Evolutionary conservation across 2,113 vertebrate species (phyloP).

Genomic region (Paedocypris sp.): DNA sequence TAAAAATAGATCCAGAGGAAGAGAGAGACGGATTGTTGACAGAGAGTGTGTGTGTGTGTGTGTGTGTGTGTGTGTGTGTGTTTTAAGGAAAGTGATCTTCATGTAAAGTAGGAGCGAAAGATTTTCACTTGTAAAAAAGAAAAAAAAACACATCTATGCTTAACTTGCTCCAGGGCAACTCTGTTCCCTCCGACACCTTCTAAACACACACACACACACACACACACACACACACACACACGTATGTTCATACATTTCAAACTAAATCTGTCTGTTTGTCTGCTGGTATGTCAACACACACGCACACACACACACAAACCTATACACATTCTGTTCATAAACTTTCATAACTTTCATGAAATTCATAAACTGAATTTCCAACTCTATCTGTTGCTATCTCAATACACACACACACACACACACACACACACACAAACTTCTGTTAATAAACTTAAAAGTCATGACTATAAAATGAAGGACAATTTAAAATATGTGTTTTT

Average conservation of each 20-base stretch:
- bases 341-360: no score
- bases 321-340: no score
- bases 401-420: no score
- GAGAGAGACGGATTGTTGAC: constrained; percentile 27
- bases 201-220: constrained; percentile 26
- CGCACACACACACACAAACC: no score
- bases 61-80: constrained; percentile 10
- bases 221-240: not conserved
- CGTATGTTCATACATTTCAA: not conserved
- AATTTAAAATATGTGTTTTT: no score
- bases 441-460: no score
- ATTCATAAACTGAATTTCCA: no score
- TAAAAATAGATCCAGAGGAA: constrained; percentile 24
- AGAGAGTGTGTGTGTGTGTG: constrained; percentile 3
- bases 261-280: no score
- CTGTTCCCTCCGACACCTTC: constrained; percentile 24
- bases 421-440: no score
- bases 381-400: no score
- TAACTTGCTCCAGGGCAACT: constrained; percentile 34
- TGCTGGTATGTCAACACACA: no score
- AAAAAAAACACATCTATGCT: constrained; percentile 35
- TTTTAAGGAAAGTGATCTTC: constrained; percentile 35
- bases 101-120: constrained; percentile 24
- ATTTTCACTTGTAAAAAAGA: constrained; percentile 20
- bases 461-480: no score